A percentile compares a stretch with the other conserved stretches of the same genome.
phyloP scores from a whole-genome alignment of 2,888 invertebrate species.

The Phrixothrix hirtus region DNA sequence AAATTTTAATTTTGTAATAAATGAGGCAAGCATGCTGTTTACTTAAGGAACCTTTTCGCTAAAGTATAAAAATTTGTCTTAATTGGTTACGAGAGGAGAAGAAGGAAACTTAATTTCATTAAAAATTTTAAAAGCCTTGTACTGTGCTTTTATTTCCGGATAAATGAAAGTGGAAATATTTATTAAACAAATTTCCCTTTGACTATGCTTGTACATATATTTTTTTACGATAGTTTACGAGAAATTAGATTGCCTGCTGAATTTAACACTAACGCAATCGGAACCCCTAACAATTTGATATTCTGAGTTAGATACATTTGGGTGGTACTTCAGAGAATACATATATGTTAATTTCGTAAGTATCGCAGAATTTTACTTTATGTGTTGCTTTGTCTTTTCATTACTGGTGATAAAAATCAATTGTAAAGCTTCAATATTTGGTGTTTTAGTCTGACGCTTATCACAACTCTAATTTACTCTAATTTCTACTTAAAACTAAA shows the following conservation, averaged over 20 bases:
- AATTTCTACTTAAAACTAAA: slow-evolving; percentile 23
- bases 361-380: too few relatives aligned
- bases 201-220: background rate
- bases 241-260: background rate
- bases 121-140: slow-evolving; percentile 15
- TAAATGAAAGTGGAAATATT: background rate
- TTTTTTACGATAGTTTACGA: background rate
- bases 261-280: background rate
- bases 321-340: too few relatives aligned
- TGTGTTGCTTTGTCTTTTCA: too few relatives aligned
- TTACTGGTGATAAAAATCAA: slow-evolving; percentile 8
- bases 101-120: slow-evolving; percentile 18
- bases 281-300: too few relatives aligned
- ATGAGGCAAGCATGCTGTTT: too few relatives aligned
- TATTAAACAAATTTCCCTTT: background rate
- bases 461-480: slow-evolving; percentile 22
- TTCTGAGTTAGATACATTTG: too few relatives aligned
- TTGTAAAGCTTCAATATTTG: slow-evolving; percentile 9
- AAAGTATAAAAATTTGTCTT: too few relatives aligned
- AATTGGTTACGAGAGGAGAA: slow-evolving; percentile 17
- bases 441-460: slow-evolving; percentile 18
- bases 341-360: too few relatives aligned
- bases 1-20: too few relatives aligned
- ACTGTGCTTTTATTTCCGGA: background rate
- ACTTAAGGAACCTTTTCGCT: too few relatives aligned